Base-by-base conservation (phyloP, 2,888 invertebrate species). In the Spilosoma lubricipeda region DNA sequence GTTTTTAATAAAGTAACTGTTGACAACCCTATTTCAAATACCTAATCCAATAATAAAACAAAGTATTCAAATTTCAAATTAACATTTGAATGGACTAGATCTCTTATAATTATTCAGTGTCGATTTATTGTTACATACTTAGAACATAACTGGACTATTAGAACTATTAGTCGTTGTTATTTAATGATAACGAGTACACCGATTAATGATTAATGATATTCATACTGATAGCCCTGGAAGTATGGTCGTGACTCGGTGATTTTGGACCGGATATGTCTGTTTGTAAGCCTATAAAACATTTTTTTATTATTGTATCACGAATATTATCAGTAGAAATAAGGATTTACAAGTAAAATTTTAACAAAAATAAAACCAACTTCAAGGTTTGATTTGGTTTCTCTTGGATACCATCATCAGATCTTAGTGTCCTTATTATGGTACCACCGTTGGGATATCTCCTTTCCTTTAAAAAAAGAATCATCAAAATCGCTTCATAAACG, bases 51-150 rank as follows among this genome's bases (percentile, higher is more conserved):
- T 33, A 68, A 70, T n/a, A 72, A 71, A 72, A 77, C 68, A 71
- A 30, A 63, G 70, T 67, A 70, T 75, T 72, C 65, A 64, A 48
- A 42, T n/a, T 75, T 72, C 65, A 64, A 48, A 42, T n/a, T 77
- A 77, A 77, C 79, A 79, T 72, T 69, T 81, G 69, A 77, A 79
- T 75, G 69, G 74, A 74, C 71, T 45, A 59, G 75, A 72, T 70
- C 75, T 52, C 8, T 70, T 18, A 15, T 76, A 73, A 79, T 77
- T 72, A 72, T 75, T 73, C 74, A 33, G 71, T 48, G 85, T 74
- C 77, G 77, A 83, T 77, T 68, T 77, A 77, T 79, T 77, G 74
- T 73, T 70, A 30, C 20, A 52, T 68, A 68, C 23, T 52, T 59
- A 74, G 15, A 56, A 63, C 56, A 59, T 68, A 72, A 67, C 56